Base-by-base conservation (phyloP, 2,888 invertebrate genomes). In the Eupithecia pulchellata region DNA sequence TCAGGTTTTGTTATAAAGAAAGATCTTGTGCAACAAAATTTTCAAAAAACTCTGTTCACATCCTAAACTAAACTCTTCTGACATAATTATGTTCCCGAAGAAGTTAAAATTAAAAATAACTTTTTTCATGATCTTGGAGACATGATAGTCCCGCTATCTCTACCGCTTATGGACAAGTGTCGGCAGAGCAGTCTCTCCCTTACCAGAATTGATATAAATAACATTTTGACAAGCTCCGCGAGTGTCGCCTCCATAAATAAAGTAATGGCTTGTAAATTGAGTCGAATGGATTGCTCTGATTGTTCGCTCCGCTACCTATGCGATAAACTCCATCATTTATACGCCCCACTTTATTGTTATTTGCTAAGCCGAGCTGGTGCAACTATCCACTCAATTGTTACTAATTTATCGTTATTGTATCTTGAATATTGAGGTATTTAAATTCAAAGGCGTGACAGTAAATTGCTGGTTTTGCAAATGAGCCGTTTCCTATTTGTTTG, bases 201-300 rank as follows among this genome's bases (percentile, higher is more conserved):
- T 17, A 47, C 72, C 55, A 69, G 78, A 83, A 88, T 87, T 84
- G 84, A 88, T 87, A 89, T 86, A 88, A 89, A 88, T 89, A 88
- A 87, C 87, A 85, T 84, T 87, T 85, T 83, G 86, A 87, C 86
- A 84, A 82, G 81, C 80, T 75, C 80, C 76, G 80, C 80, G 81
- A 83, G 83, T 82, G 83, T 80, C 82, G 70, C 68, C 73, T 73
- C 78, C 76, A 83, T 85, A 84, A 84, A 83, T 84, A 84, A 81
- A 71, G 75, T 80, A 82, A 82, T 81, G 76, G 75, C 67, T 78
- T 75, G 78, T 78, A 81, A 80, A 82, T 79, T 76, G 80, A 66
- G 70, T 71, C 47, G 70, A 76, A 72, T 72, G 71, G 71, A 71
- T 72, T 77, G 77, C 73, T 76, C 75, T 66, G 72, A 73, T 73